Base-by-base conservation (phyloP, 2,797 vertebrate genomes). In the Acanthurus leucopareius region DNA sequence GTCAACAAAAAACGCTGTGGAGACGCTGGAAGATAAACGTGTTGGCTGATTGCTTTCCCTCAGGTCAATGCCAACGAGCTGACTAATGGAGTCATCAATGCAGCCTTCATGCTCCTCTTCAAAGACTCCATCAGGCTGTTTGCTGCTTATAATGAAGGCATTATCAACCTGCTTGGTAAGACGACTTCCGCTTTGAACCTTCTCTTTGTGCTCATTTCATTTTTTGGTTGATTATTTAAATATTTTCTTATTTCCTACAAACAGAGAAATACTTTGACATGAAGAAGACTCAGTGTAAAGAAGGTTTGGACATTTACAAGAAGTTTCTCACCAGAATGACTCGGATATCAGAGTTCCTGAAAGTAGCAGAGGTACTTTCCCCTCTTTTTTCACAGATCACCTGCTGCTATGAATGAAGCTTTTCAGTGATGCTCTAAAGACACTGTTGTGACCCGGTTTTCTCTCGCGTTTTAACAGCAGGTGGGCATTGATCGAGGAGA, bases 51-150 rank as follows among this genome's bases (percentile, higher is more conserved):
- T 86, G 76, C 62, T 88, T 83, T 87, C 59, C 89, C 76, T 70
- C 89, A 99, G 98, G 98, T 99, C 93, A 99, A 99, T 95, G 98
- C 98, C 95, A 99, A 99, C 77, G 98, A 99, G 93, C 97, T 99
- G 90, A 99, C 98, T 91, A 99, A 99, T 89, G 98, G 98, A 86
- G 98, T 99, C 90, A 99, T 99, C 95, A 99, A 99, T 88, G 98
- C 98, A 93, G 98, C 98, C 90, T 99, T 99, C 95, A 99, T 99
- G 98, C 97, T 99, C 44, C 97, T 99, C 87, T 99, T 99, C 96
- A 99, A 99, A 97, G 98, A 99, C 94, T 98, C 98, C 90, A 99
- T 99, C 94, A 96, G 98, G 94, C 97, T 99, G 90, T 99, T 99
- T 20, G 98, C 98, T 70, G 98, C 98, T 40, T 99, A 99, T 89